These are phyloP conservation scores for Mizuhopecten yessoensis DNA, from an alignment of 1,140 invertebrate genomes.

Conservation along the genomic window DNA sequence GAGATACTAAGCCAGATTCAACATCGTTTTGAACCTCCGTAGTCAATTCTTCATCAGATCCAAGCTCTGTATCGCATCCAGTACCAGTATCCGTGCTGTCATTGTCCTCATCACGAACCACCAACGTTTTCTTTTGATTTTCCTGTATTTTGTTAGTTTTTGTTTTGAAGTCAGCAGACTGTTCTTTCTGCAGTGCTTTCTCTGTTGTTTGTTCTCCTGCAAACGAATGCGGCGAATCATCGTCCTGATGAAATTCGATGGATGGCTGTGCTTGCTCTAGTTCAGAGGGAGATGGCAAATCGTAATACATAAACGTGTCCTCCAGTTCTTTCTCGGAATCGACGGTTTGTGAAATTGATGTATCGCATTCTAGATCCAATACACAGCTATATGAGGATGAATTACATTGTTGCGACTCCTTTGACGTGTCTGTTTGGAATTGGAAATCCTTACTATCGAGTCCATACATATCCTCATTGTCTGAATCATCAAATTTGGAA, in stretches of 20 bases:
- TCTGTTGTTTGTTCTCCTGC: not conserved
- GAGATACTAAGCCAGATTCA: not conserved
- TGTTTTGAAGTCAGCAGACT: not conserved
- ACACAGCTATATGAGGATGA: not conserved
- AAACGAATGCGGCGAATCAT: not conserved
- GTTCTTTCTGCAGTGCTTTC: not conserved
- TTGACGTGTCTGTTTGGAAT: not conserved
- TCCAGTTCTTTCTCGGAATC: not conserved
- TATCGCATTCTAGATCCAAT: not conserved
- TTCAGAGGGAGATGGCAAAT: not conserved
- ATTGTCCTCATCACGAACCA: not conserved
- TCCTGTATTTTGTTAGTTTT: not conserved
- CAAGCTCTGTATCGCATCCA: not conserved
- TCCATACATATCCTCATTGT: not conserved
- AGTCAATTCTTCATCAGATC: not conserved
- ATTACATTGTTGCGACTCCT: not conserved
- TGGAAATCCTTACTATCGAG: not conserved
- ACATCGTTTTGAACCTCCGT: not conserved
- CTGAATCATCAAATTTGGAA: not conserved
- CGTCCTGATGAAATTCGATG: not conserved
- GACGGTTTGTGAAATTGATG: not conserved
- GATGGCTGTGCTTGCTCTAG: not conserved
- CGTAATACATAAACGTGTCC: not conserved
- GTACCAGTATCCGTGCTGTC: not conserved
- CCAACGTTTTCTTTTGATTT: not conserved